Conservation (phyloP, 2,888 invertebrate species). For the Chrysodeixis includens region DNA sequence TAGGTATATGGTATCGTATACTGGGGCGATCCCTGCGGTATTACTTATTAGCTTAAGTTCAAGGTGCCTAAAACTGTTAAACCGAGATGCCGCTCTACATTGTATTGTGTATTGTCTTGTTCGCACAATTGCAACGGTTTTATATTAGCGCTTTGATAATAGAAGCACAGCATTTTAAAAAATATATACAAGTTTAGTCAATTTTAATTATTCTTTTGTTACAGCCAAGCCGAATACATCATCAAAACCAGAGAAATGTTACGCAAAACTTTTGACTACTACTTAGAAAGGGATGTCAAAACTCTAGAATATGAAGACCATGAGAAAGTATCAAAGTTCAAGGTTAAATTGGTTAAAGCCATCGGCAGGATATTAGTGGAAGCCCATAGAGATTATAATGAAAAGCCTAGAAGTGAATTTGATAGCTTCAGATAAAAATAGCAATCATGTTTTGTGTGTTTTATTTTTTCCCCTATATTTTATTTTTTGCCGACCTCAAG, state of each 20-base stretch:
- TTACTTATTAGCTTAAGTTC: no score
- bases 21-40: no score
- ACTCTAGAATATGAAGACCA: conserved; percentile 69
- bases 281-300: conserved; percentile 79
- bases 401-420: conserved; percentile 38
- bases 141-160: no score
- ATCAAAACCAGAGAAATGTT: conserved; percentile 82
- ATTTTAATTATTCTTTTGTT: conserved; percentile 56
- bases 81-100: no score
- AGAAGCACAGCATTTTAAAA: no score
- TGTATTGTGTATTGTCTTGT: no score
- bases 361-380: conserved; percentile 76
- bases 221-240: conserved; percentile 86
- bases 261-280: conserved; percentile 84
- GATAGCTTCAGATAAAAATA: conserved; percentile 24
- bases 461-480: not conserved
- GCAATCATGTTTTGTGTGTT: conserved; percentile 10
- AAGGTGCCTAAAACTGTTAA: no score
- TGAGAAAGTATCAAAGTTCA: conserved; percentile 68
- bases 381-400: conserved; percentile 63
- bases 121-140: no score
- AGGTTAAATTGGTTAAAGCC: conserved; percentile 72
- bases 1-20: no score
- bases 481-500: not conserved
- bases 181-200: no score